phyloP scores from a whole-genome alignment of 2,797 vertebrate species.

The Galago senegalensis region DNA sequence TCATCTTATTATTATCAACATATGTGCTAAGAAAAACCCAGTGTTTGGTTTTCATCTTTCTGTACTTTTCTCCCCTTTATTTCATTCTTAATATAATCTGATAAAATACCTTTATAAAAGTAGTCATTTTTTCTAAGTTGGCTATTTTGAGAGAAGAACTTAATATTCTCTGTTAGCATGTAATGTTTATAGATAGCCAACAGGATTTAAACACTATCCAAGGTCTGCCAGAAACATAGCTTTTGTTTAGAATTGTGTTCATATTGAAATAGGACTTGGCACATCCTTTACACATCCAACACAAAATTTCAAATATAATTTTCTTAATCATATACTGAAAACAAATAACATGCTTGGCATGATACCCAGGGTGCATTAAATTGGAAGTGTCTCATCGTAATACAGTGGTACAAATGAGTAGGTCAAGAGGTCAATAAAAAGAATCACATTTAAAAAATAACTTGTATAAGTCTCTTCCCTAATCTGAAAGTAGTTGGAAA shows the following conservation, averaged over 20 bases:
- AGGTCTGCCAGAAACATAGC: constrained; percentile 83
- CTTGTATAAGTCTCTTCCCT: neutral
- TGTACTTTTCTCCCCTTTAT: neutral
- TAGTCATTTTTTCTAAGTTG: neutral
- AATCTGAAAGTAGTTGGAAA: neutral
- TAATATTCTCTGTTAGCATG: constrained; percentile 44
- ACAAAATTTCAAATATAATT: constrained; percentile 77
- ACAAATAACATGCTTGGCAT: constrained; percentile 67
- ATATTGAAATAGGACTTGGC: constrained; percentile 74
- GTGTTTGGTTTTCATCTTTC: constrained; percentile 46
- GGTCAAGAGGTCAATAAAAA: constrained; percentile 59
- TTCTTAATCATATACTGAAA: constrained; percentile 79
- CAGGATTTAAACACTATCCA: constrained; percentile 79
- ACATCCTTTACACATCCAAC: constrained; percentile 76
- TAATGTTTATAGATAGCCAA: constrained; percentile 60
- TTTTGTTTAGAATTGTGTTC: constrained; percentile 85
- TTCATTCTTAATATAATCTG: neutral
- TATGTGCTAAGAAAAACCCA: neutral
- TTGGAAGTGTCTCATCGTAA: constrained; percentile 79
- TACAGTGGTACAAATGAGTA: constrained; percentile 59
- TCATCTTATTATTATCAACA: neutral
- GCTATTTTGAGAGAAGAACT: constrained; percentile 41
- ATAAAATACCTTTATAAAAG: neutral
- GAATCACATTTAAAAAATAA: constrained; percentile 63
- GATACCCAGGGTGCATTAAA: constrained; percentile 75